Evolutionary conservation across 2,888 invertebrate species (phyloP), one percentile per base, ranked within the genome.

Genomic region (Oegoconia quadripuncta): DNA sequence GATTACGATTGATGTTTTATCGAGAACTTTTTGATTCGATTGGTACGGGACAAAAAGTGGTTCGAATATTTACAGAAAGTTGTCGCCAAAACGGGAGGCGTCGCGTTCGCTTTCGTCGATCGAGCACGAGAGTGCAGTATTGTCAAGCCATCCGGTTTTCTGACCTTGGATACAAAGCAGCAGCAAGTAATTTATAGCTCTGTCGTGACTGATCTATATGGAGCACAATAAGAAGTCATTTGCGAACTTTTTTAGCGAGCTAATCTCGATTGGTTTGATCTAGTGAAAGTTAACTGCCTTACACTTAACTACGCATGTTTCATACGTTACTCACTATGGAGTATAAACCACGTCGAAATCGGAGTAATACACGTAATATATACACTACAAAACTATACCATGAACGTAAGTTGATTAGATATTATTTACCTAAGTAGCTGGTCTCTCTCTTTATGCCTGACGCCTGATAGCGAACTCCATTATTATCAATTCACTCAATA

Each of bases 41-140:
- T 79, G 72, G 74, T 75, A 77, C 78, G 76, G 74, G 74, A 75
- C 74, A 84, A 84, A 86, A 84, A 82, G 78, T 73, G 63, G 79
- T 74, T 72, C 63, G 74, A 58, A 64, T 67, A 64, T 70, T 70
- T 64, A 72, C 76, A 72, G 82, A 82, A 84, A 83, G 81, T 76
- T 80, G 79, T 75, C 74, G 60, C 75, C 75, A 65, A 81, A 78
- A 67, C 73, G 64, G 78, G 75, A 74, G 72, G 52, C 64, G 48
- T 51, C 63, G 64, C 68, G 64, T 76, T 86, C 86, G 80, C 80
- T 87, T 86, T 84, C 83, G 65, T 74, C 61, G 64, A 69, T 68
- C 65, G 79, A 78, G 64, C 58, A 69, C 68, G 78, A 80, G 79
- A 80, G 82, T 78, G 69, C 54, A 52, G 64, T 73, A 78, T 75